These are phyloP conservation scores for Aphidius colemani DNA, from an alignment of 2,888 invertebrate genomes.

Conservation along the genomic window DNA sequence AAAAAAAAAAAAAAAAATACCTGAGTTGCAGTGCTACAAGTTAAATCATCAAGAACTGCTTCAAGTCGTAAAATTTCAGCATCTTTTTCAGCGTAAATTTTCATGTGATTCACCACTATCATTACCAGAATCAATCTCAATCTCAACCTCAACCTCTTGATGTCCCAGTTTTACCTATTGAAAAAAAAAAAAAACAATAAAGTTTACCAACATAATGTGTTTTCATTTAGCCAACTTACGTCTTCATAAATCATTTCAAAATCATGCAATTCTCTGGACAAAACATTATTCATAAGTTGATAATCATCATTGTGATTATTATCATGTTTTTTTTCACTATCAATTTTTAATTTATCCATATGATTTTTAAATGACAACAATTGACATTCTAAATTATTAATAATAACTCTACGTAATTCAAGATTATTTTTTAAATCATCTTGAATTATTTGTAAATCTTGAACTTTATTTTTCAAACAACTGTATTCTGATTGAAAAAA, in stretches of 20 bases:
- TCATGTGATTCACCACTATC: conserved; percentile 45
- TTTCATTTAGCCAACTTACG: conserved; percentile 30
- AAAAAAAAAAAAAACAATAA: conserved; percentile 9
- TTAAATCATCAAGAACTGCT: conserved; percentile 47
- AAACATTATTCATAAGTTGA: conserved; percentile 37
- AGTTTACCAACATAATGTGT: too few relatives aligned
- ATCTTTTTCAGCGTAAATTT: conserved; percentile 41
- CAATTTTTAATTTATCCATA: conserved; percentile 39
- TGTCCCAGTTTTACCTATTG: conserved; percentile 27
- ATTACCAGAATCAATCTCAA: conserved; percentile 45
- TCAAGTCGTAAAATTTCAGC: conserved; percentile 44
- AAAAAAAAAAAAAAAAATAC: conserved; percentile 36
- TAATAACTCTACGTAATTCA: conserved; percentile 38
- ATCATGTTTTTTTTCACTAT: conserved; percentile 36
- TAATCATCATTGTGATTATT: conserved; percentile 24
- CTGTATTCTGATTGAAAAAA: conserved; percentile 37
- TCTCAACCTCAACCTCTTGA: conserved; percentile 36
- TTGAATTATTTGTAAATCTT: conserved; percentile 29
- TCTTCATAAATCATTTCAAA: conserved; percentile 44
- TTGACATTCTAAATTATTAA: conserved; percentile 41
- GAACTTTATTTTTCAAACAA: conserved; percentile 29
- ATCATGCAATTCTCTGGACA: conserved; percentile 40
- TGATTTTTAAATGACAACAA: conserved; percentile 42
- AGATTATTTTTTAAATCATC: conserved; percentile 34
- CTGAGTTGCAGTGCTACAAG: conserved; percentile 51